These are phyloP conservation scores for Bagarius yarrelli DNA, from an alignment of 2,113 vertebrate species.

Conservation along the genomic window DNA sequence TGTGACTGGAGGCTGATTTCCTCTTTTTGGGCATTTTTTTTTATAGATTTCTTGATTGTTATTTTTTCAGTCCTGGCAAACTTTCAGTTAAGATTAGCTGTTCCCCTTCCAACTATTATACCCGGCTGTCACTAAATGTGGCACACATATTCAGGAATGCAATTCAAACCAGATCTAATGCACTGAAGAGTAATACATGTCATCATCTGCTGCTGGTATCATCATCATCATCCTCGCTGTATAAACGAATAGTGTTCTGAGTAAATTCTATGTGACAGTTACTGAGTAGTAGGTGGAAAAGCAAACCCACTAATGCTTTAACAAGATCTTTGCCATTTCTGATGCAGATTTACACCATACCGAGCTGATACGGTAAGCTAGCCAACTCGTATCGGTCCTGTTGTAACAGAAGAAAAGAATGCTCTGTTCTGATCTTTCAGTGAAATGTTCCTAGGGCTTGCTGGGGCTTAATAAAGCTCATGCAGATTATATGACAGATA, in stretches of 20 bases:
- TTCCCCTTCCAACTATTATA: neutral
- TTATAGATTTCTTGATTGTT: no score
- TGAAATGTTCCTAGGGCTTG: neutral
- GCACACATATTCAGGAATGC: neutral
- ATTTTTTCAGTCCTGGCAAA: no score
- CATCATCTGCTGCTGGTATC: neutral
- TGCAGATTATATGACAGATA: no score
- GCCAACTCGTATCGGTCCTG: neutral
- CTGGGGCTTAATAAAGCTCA: neutral
- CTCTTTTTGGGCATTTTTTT: no score
- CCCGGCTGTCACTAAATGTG: neutral
- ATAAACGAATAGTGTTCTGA: neutral
- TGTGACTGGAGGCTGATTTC: no score
- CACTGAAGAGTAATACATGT: neutral
- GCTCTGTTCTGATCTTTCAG: neutral
- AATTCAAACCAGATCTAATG: neutral
- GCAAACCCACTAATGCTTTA: neutral
- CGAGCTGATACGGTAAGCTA: neutral
- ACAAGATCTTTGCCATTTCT: neutral
- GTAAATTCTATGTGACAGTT: neutral
- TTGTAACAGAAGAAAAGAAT: neutral
- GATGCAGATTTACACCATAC: neutral
- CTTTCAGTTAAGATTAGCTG: neutral
- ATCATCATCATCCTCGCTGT: neutral
- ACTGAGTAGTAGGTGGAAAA: neutral